Evolutionary conservation across 2,888 invertebrate genomes (phyloP), one percentile per base, ranked within the genome.

Genomic region (Dolichomitus sp.): DNA sequence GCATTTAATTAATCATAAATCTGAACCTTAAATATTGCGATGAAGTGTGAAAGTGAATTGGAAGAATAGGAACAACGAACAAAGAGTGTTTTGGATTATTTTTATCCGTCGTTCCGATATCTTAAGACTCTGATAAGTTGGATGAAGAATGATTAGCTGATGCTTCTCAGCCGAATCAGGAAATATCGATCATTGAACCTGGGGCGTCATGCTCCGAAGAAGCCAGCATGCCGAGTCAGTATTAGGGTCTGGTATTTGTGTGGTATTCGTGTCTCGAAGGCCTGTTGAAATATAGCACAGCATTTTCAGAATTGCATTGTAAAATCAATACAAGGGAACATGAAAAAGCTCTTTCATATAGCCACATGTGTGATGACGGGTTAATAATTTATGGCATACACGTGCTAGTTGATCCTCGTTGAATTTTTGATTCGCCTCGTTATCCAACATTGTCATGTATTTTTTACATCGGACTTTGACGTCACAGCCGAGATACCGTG

Each of bases 131-230:
- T 19, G 5, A 48, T 6, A 9, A 37, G 37, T 50, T 40, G 23
- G 11, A 27, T 17, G 14, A 69, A 57, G 77, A 59, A 33, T 54
- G 11, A 66, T 30, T 23, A n/a, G 30, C 37, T 61, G 68, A 85
- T 86, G 86, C 59, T 81, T 57, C 65, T 84, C 73, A 66, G 75
- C 5, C 75, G 79, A 30, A 23, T 86, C 42, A 78, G 79, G 69
- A 85, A 84, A 77, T 82, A 73, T 50, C 84, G 83, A 45, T 83
- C 84, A 59, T 63, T 84, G 69, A 84, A 83, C 48, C 59, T 66
- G 73, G 40, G 66, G 17, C 68, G 23, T 40, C 14, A 65, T 40
- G 4, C 40, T 11, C 50, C 57, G 42, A 23, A 27, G 42, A 70
- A 66, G 70, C 65, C 79, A 50, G 70, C 69, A 59, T 59, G 70